These are phyloP conservation scores for Gallinago media DNA, from an alignment of 2,113 vertebrate genomes.

Conservation along the genomic window DNA sequence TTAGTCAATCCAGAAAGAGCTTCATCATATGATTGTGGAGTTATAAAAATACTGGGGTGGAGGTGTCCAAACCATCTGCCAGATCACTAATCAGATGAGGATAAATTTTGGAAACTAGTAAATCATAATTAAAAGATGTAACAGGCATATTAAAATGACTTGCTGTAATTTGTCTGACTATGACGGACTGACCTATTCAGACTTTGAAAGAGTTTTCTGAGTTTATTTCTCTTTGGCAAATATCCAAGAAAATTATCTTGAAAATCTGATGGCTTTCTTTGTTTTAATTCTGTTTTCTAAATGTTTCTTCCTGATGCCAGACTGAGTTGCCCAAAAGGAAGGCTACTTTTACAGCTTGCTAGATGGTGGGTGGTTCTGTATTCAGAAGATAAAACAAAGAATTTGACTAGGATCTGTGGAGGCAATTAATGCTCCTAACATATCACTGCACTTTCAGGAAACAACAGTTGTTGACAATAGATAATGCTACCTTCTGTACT, in stretches of 20 bases:
- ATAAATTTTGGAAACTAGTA: neutral
- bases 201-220: neutral
- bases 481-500: neutral
- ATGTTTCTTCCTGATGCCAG: neutral
- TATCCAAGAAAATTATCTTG: neutral
- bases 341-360: neutral
- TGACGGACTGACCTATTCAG: neutral
- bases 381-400: conserved; percentile 5
- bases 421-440: neutral
- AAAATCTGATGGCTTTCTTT: conserved; percentile 12
- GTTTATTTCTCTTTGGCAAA: neutral
- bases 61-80: neutral
- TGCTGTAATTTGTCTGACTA: neutral
- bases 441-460: neutral
- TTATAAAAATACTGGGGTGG: neutral
- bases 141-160: neutral
- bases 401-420: neutral
- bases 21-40: neutral
- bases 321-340: neutral
- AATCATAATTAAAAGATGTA: neutral
- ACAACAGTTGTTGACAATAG: neutral
- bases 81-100: neutral
- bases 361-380: neutral
- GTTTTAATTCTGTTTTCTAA: neutral
- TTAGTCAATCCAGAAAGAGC: neutral